phyloP scores from a whole-genome alignment of 2,797 vertebrate species.

The Chrysocyon brachyurus region DNA sequence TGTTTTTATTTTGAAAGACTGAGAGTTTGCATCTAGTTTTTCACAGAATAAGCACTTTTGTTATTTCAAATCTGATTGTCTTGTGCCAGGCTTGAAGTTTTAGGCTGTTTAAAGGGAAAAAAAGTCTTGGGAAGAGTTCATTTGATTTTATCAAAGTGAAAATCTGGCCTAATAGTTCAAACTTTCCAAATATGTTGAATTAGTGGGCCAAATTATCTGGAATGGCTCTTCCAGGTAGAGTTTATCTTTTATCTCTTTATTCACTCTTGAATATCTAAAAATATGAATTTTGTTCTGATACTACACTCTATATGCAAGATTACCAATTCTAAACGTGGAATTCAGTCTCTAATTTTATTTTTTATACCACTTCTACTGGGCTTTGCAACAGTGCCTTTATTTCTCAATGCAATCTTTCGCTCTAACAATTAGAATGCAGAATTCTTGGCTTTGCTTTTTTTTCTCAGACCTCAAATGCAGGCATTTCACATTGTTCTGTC shows the following conservation, averaged over 20 bases:
- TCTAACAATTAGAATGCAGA: neutral
- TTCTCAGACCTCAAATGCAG: neutral
- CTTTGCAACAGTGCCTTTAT: neutral
- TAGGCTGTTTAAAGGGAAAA: neutral
- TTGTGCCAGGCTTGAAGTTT: conserved; percentile 5
- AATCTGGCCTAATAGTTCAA: neutral
- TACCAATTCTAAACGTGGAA: neutral
- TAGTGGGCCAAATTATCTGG: neutral
- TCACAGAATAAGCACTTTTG: conserved; percentile 54
- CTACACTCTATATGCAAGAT: neutral
- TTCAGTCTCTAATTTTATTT: neutral
- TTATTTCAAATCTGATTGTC: conserved; percentile 24
- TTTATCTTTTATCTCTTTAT: neutral
- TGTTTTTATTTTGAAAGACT: conserved; percentile 36
- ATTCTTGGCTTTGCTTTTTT: neutral
- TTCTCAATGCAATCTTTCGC: neutral
- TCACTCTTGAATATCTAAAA: neutral
- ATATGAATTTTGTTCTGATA: neutral
- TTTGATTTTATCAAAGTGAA: conserved; percentile 45
- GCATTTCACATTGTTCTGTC: neutral
- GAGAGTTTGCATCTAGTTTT: conserved; percentile 32
- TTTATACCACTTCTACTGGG: neutral
- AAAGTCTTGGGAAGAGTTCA: neutral
- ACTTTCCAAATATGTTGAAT: neutral
- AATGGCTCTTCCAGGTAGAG: neutral